Base-by-base conservation (phyloP, 1,140 invertebrate genomes). In the Bombus waltoni region DNA sequence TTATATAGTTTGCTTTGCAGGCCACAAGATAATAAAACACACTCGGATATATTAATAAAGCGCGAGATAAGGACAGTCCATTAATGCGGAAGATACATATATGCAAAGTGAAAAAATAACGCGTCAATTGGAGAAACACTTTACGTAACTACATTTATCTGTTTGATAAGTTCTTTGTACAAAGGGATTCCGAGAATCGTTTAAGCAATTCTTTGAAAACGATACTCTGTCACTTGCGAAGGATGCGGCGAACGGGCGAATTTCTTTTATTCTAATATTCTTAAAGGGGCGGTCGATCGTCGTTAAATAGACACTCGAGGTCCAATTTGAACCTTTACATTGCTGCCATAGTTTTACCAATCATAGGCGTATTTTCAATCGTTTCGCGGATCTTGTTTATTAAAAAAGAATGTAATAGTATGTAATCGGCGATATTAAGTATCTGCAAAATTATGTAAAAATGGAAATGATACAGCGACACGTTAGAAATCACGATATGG, bases 81-180 rank as follows among this genome's bases (percentile, higher is more conserved):
- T 85, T 85, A 85, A 80, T 73, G 68, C 83, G 77, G 68, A 80
- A 85, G 77, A 73, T 65, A 42, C 47, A 72, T 85, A 68, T 80
- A 62, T n/a, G 59, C 59, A 62, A 62, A 62, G 10, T n/a, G 11
- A 62, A 62, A 62, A 72, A 80, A 57, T 73, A 80, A 80, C 66
- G 57, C 68, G 53, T 73, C 83, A 80, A 80, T 85, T 80, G 68
- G 62, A 9, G 42, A 71, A 65, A 80, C 77, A 38, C 28, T 80
- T 85, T 72, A 85, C 57, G 35, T 85, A 85, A 85, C 53, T 85
- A 40, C 62, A 85, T 85, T 80, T 80, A 71, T 80, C 83, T 62
- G 15, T 9, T 42, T 11, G 57, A 65, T 72, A 47, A 80, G 65
- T 62, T 79, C 68, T 28, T 68, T 10, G 42, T 53, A 65, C 68